Base-by-base conservation (phyloP, 1,140 invertebrate genomes). In the Armadillidium nasatum region DNA sequence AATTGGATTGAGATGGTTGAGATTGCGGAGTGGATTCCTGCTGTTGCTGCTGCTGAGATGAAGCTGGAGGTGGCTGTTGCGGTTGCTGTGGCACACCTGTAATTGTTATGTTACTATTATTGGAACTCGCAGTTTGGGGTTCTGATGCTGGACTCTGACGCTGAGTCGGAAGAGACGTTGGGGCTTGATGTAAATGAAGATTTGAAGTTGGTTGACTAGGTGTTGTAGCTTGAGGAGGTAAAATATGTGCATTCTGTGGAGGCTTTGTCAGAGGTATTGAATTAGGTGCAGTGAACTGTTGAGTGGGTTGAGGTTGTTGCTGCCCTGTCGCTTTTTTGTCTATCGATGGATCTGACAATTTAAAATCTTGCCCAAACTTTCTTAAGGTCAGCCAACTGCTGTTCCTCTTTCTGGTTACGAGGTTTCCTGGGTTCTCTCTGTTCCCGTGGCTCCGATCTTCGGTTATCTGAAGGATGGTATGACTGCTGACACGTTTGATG, bases 321-420 rank as follows among this genome's bases (percentile, higher is more conserved):
- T 75, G 76, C 11, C 73, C 71, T 19, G 71, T 74, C n/a, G n/a
- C n/a, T 44, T 67, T 13, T 60, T 76, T 78, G 19, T 78, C 75
- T 44, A 75, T 74, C 46, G 82, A 79, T 72, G 83, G 76, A 23
- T 88, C 86, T n/a, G 83, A 82, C 19, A 89, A 80, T 83, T 89
- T 88, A 79, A 89, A 90, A 74, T 89, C 87, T n/a, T 86, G 82
- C 21, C 86, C 83, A 80, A 89, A 89, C 67, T 88, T n/a, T 87
- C 81, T 89, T 87, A 11, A 89, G 75, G 54, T 89, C 88, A 22
- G 86, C 83, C 60, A 87, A 83, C 69, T 88, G 85, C 45, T 88
- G 87, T 43, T 89, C 87, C 11, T 78, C 78, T 69, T 79, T 77
- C 50, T 77, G 71, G 21, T 67, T 45, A 21, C 60, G 71, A 44